These are phyloP conservation scores for Gobius niger DNA, from an alignment of 2,113 vertebrate genomes.

Conservation along the genomic window DNA sequence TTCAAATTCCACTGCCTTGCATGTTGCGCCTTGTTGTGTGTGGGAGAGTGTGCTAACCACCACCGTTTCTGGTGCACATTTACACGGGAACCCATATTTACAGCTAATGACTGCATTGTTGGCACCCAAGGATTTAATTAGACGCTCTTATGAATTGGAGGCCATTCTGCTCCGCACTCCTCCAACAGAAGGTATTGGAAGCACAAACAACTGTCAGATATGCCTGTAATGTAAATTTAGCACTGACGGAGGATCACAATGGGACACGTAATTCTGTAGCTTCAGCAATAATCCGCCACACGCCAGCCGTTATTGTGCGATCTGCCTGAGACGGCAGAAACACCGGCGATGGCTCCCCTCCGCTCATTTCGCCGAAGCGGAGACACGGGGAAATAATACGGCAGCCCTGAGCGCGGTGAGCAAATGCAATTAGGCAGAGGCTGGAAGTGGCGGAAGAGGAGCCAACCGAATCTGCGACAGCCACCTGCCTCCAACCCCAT, in stretches of 20 bases:
- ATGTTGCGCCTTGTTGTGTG: background rate
- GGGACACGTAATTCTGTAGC: slow-evolving; percentile 30
- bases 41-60: background rate
- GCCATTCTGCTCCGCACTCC: background rate
- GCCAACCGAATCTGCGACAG: slow-evolving; percentile 28
- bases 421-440: slow-evolving; percentile 43
- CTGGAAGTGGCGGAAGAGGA: slow-evolving; percentile 36
- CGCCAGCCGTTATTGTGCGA: slow-evolving; percentile 34
- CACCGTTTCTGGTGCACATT: background rate
- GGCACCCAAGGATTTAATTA: background rate
- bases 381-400: slow-evolving; percentile 29
- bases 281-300: slow-evolving; percentile 40
- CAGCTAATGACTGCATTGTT: background rate
- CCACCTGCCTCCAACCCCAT: slow-evolving; percentile 42
- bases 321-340: slow-evolving; percentile 55
- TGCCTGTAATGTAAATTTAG: slow-evolving; percentile 15
- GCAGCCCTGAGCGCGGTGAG: slow-evolving; percentile 24
- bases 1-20: no score
- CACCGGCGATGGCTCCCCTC: slow-evolving; percentile 27
- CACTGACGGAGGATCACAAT: slow-evolving; percentile 20
- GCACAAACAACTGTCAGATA: slow-evolving; percentile 1
- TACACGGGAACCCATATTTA: background rate
- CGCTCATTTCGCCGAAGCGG: slow-evolving; percentile 23
- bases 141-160: slow-evolving; percentile 1
- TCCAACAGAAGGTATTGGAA: background rate